Percentiles rank a stretch among this genome's conserved stretches.
Evolutionary conservation across 2,797 vertebrate species (phyloP).

Genomic region (Megalops cyprinoides): DNA sequence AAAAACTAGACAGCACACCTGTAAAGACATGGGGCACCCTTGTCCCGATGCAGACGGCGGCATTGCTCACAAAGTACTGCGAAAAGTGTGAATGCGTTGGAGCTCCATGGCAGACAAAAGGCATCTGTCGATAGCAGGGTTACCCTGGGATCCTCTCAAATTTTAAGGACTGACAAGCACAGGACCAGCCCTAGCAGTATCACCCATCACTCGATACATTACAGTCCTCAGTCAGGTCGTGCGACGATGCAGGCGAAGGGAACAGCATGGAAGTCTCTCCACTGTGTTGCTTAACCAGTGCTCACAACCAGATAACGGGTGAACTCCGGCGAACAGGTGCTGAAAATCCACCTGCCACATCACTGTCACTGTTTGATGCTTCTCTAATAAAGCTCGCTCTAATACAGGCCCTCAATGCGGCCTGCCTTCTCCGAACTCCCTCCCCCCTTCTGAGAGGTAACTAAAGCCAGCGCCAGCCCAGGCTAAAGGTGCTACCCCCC

Average conservation of each 20-base stretch:
- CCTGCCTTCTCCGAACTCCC: conserved; percentile 26
- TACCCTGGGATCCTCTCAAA: neutral
- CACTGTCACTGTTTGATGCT: too few species aligned
- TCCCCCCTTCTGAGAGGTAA: conserved; percentile 22
- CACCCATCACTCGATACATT: neutral
- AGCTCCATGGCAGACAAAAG: neutral
- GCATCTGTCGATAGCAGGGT: neutral
- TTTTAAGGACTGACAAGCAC: neutral
- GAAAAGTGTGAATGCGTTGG: neutral
- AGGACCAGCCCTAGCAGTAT: neutral
- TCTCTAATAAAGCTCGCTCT: too few species aligned
- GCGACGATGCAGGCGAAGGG: too few species aligned
- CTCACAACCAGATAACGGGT: too few species aligned
- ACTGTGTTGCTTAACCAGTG: too few species aligned
- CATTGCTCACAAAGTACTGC: neutral
- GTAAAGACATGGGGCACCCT: conserved; percentile 13
- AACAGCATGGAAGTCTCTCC: too few species aligned
- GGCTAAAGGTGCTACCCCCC: conserved; percentile 41
- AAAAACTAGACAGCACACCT: neutral
- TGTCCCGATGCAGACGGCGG: conserved; percentile 1
- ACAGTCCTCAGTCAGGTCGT: neutral
- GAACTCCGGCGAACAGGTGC: too few species aligned
- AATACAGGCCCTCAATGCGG: neutral
- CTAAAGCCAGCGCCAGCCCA: conserved; percentile 36
- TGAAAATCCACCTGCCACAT: too few species aligned